Evolutionary conservation across 2,797 vertebrate species (phyloP), one percentile per base, ranked within the genome.

Genomic region (Bucorvus abyssinicus): DNA sequence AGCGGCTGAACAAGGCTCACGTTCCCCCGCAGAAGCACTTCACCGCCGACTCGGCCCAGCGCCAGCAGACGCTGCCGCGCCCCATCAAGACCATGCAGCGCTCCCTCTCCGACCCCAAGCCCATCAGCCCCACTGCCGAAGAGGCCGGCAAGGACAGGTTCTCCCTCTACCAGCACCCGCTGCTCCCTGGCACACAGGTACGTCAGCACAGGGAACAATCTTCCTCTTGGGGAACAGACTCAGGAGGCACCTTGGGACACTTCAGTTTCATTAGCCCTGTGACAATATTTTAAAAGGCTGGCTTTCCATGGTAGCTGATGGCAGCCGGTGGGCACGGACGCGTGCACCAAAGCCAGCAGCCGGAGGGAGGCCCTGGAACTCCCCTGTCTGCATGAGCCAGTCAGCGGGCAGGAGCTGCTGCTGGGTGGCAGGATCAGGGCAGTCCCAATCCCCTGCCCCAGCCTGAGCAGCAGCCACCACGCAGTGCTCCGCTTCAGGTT

Each of bases 11-110:
- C 97, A 99, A 99, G 96, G 99, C 99, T 84, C 99, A 99, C 18
- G 99, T 99, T 38, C 99, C 99, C 44, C 99, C 99, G 6, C 99
- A 99, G 98, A 99, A 99, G 97, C 98, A 99, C 69, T 99, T 99
- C 94, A 98, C 98, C 30, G 89, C 98, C 2, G 99, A 99, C 96
- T 98, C 98, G 18, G 97, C 98, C 44, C 99, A 99, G 92, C 99
- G 98, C 88, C 99, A 99, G 96, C 99, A 99, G 97, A 98, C 98
- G 5, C 96, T 99, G 93, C 99, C 99, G 21, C 98, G 99, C 89
- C 99, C 99, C 90, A 99, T 99, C 97, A 99, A 99, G 98, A 99
- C 98, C 98, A 98, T 99, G 95, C 99, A 99, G 95, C 98, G 99
- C 84, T 99, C 99, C 85, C 98, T 99, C 98, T 99, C 99, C 0